Evolutionary conservation across 2,113 vertebrate species (phyloP).

Genomic region (Narcine bancroftii): DNA sequence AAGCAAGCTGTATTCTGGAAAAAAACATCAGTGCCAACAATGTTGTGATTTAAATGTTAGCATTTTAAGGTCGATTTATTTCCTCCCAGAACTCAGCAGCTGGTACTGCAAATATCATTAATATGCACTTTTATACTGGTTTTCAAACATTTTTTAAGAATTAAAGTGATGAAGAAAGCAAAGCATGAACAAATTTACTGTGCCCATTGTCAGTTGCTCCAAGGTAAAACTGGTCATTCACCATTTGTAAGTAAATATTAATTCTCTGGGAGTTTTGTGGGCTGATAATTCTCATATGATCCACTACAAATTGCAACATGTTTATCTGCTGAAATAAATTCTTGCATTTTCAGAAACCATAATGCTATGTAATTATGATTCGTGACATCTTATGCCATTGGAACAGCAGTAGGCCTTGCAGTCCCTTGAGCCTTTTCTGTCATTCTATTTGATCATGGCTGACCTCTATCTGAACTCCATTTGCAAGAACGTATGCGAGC

Average conservation of each 20-base stretch:
- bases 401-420: not conserved
- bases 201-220: not conserved
- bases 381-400: conserved; percentile 3
- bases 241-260: not conserved
- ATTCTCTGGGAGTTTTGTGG: not conserved
- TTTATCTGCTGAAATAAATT: not conserved
- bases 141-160: not conserved
- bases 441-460: conserved; percentile 17
- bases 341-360: not conserved
- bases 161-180: not conserved
- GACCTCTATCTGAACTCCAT: not conserved
- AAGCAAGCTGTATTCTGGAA: not conserved
- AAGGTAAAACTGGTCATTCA: not conserved
- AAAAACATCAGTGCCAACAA: not conserved
- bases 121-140: too few species aligned
- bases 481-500: not conserved
- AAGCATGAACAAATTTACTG: not conserved
- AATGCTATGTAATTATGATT: not conserved
- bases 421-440: not conserved
- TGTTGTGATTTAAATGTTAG: not conserved
- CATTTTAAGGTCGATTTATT: not conserved
- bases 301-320: not conserved
- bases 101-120: not conserved
- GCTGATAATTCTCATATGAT: conserved; percentile 5
- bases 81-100: not conserved